Percentiles rank a stretch among this genome's conserved stretches.
These are phyloP conservation scores for Phrixothrix hirtus DNA, from an alignment of 2,888 invertebrate species.

Conservation along the genomic window DNA sequence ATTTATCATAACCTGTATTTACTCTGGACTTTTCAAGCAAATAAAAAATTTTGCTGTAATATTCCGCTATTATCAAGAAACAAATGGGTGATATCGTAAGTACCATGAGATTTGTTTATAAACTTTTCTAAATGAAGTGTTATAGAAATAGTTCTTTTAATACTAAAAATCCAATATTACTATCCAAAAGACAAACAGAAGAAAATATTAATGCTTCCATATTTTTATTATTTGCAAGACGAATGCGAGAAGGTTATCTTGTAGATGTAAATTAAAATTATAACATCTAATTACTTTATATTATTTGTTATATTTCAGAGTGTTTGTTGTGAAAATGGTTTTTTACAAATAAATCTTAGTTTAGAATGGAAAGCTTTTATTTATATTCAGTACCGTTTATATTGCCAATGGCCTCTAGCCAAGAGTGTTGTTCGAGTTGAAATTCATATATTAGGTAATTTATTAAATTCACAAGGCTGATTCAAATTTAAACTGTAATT, in stretches of 20 bases:
- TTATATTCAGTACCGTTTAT: slow-evolving; percentile 68
- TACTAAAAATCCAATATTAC: slow-evolving; percentile 60
- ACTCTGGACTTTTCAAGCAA: slow-evolving; percentile 43
- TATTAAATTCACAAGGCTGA: neutral
- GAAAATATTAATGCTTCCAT: slow-evolving; percentile 66
- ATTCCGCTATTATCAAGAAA: slow-evolving; percentile 1
- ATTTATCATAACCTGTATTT: slow-evolving; percentile 49
- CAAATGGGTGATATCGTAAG: slow-evolving; percentile 24
- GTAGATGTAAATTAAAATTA: slow-evolving; percentile 58
- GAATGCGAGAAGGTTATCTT: slow-evolving; percentile 76
- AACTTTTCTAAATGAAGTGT: slow-evolving; percentile 10
- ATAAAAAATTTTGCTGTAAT: slow-evolving; percentile 17
- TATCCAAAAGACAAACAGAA: slow-evolving; percentile 67
- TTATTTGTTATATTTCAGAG: slow-evolving; percentile 55
- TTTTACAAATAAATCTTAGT: slow-evolving; percentile 66
- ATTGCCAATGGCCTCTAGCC: slow-evolving; percentile 64
- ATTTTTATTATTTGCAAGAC: slow-evolving; percentile 68
- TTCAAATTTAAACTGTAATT: neutral
- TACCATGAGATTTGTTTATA: neutral
- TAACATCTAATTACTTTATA: slow-evolving; percentile 15
- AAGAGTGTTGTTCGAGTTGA: slow-evolving; percentile 52
- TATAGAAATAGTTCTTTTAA: slow-evolving; percentile 62
- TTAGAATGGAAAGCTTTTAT: slow-evolving; percentile 75
- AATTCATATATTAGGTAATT: slow-evolving; percentile 52
- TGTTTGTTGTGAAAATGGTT: slow-evolving; percentile 59